These are phyloP conservation scores for Mycalesis mineus DNA, from an alignment of 2,888 invertebrate genomes.

Conservation along the genomic window DNA sequence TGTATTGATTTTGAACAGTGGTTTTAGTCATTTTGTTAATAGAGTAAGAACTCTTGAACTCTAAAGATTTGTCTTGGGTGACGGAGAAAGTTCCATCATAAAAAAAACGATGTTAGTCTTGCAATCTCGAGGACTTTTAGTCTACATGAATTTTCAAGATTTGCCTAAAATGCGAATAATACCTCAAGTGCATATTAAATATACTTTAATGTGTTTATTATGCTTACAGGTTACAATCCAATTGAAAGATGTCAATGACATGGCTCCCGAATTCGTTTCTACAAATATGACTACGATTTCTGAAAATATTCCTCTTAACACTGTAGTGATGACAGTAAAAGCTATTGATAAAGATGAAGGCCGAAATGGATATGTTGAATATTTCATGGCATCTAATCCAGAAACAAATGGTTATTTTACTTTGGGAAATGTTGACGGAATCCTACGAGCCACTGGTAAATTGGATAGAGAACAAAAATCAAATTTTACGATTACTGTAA, in stretches of 20 bases:
- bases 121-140: too few relatives aligned
- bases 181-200: not conserved
- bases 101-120: too few relatives aligned
- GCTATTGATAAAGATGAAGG: slow-evolving; percentile 94
- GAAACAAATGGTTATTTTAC: slow-evolving; percentile 84
- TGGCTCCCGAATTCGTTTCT: slow-evolving; percentile 91
- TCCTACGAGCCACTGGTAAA: slow-evolving; percentile 89
- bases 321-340: slow-evolving; percentile 92
- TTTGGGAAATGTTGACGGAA: slow-evolving; percentile 91
- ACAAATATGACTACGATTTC: slow-evolving; percentile 87
- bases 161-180: not conserved
- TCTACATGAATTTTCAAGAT: too few relatives aligned
- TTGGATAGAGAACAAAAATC: slow-evolving; percentile 90
- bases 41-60: too few relatives aligned
- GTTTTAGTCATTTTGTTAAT: slow-evolving; percentile 1
- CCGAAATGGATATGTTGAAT: slow-evolving; percentile 93
- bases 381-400: slow-evolving; percentile 84
- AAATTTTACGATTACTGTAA: slow-evolving; percentile 85
- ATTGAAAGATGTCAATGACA: slow-evolving; percentile 94
- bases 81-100: too few relatives aligned
- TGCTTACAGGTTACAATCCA: slow-evolving; percentile 87
- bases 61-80: too few relatives aligned
- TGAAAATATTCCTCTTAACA: slow-evolving; percentile 91
- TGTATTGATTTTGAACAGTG: slow-evolving; percentile 9
- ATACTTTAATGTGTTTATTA: not conserved